A percentile compares a stretch with the other conserved stretches of the same genome.
phyloP scores from a whole-genome alignment of 1,140 invertebrate species.

The Nephila pilipes region DNA sequence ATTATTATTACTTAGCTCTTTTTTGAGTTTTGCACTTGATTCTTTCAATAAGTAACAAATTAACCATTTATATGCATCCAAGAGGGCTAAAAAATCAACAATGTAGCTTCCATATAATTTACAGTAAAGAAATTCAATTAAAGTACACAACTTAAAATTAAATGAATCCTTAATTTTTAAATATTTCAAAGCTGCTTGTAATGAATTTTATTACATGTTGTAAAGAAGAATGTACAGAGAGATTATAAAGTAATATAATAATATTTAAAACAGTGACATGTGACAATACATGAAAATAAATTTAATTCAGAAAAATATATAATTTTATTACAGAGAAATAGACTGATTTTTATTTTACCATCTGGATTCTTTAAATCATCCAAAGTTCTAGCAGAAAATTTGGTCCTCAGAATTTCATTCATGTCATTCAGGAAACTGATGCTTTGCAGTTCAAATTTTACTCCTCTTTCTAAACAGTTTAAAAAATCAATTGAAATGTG shows the following conservation, averaged over 20 bases:
- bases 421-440: constrained; percentile 84
- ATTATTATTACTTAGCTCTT: constrained; percentile 83
- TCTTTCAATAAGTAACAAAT: constrained; percentile 87
- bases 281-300: neutral
- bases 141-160: too few relatives aligned
- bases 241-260: neutral
- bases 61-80: constrained; percentile 91
- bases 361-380: constrained; percentile 84
- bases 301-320: too few relatives aligned
- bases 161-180: too few relatives aligned
- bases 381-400: constrained; percentile 80
- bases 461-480: constrained; percentile 73
- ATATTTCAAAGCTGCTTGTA: too few relatives aligned
- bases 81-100: constrained; percentile 84
- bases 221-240: neutral
- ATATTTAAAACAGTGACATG: neutral
- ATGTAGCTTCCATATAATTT: too few relatives aligned
- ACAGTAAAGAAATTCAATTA: too few relatives aligned
- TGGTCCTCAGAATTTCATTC: constrained; percentile 79
- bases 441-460: constrained; percentile 84
- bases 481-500: neutral
- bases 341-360: constrained; percentile 81
- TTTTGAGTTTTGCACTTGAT: constrained; percentile 85
- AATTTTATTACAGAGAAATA: too few relatives aligned
- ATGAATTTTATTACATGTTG: neutral